Evolutionary conservation across 2,113 vertebrate genomes (phyloP).

Genomic region (Motacilla tschutschensis): DNA sequence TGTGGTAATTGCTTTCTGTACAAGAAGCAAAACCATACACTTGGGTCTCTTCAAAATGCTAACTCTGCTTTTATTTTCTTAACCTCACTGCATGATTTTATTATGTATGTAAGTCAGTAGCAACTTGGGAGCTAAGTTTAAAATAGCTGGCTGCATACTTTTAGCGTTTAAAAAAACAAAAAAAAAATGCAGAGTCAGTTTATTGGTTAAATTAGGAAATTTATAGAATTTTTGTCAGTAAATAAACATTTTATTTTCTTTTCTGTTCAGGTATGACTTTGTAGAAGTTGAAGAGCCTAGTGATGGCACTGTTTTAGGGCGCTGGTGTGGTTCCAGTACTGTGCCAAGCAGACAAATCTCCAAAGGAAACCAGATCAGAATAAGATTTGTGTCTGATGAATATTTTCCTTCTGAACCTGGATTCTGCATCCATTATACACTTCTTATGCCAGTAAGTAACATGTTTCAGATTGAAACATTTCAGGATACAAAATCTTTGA

Average conservation of each 20-base stretch:
- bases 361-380: slow-evolving; percentile 90
- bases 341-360: slow-evolving; percentile 83
- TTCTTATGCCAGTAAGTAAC: slow-evolving; percentile 83
- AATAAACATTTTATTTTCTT: slow-evolving; percentile 45
- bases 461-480: neutral
- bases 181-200: neutral
- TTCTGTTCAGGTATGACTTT: slow-evolving; percentile 88
- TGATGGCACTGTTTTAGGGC: slow-evolving; percentile 87
- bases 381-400: slow-evolving; percentile 93
- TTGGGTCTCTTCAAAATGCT: slow-evolving; percentile 17
- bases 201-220: neutral
- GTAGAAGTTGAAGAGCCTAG: slow-evolving; percentile 92
- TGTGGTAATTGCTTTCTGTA: neutral
- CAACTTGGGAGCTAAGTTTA: neutral
- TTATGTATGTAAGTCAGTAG: slow-evolving; percentile 4
- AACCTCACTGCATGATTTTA: neutral
- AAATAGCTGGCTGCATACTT: neutral
- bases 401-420: slow-evolving; percentile 95
- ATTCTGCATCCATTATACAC: slow-evolving; percentile 90
- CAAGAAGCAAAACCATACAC: neutral
- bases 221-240: neutral
- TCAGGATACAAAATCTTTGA: slow-evolving; percentile 4
- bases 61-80: slow-evolving; percentile 24
- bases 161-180: neutral
- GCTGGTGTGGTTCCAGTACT: slow-evolving; percentile 90